Conservation (phyloP, 2,797 vertebrate species). For the Xenentodon cancila region DNA sequence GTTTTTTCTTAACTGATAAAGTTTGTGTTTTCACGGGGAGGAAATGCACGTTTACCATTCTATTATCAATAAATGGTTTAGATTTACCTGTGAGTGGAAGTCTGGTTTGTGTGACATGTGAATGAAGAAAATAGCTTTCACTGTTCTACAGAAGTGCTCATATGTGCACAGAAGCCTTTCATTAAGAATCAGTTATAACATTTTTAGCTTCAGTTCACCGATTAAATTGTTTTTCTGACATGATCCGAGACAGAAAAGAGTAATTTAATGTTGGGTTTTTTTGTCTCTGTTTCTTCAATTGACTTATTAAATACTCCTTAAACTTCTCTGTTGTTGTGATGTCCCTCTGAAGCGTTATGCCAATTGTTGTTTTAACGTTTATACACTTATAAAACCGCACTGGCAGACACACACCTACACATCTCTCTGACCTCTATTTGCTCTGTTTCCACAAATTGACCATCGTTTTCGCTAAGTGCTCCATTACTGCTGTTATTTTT, state of each 20-base stretch:
- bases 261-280: neutral
- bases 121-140: too few species aligned
- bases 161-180: neutral
- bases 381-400: neutral
- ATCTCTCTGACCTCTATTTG: constrained; percentile 32
- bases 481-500: constrained; percentile 27
- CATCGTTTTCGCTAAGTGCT: constrained; percentile 27
- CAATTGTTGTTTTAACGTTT: neutral
- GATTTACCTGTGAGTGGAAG: too few species aligned
- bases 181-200: constrained; percentile 1
- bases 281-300: neutral
- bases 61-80: too few species aligned
- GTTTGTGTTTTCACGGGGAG: too few species aligned
- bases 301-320: neutral
- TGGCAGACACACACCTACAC: constrained; percentile 7
- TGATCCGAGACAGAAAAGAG: too few species aligned
- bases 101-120: neutral
- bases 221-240: neutral
- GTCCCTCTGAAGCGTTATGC: neutral
- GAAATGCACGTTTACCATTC: too few species aligned
- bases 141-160: too few species aligned
- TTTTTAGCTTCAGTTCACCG: neutral
- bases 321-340: neutral
- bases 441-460: constrained; percentile 40
- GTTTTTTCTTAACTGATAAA: neutral